A percentile compares a stretch with the other conserved stretches of the same genome.
These are phyloP conservation scores for Ctenopoma multispine DNA, from an alignment of 2,797 vertebrate species.

Conservation along the genomic window DNA sequence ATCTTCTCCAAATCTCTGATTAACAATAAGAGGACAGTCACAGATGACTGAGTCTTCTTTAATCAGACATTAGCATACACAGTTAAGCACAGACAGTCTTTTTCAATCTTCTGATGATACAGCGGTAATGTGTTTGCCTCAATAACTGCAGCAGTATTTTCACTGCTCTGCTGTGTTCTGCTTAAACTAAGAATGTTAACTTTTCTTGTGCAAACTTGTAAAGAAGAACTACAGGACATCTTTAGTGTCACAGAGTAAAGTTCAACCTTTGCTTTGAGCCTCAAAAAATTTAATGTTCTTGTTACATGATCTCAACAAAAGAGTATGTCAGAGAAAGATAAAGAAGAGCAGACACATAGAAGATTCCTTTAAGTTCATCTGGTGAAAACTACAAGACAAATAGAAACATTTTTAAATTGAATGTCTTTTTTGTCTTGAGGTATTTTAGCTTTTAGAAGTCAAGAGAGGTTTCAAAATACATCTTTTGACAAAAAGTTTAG, in stretches of 20 bases:
- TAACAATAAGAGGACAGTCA: constrained; percentile 21
- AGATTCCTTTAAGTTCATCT: constrained; percentile 5
- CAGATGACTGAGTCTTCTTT: constrained; percentile 16
- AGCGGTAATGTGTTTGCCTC: constrained; percentile 14
- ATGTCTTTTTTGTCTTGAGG: background rate
- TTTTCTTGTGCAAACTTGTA: constrained; percentile 8
- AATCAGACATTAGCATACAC: constrained; percentile 18
- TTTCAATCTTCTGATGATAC: constrained; percentile 29
- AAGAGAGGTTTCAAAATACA: background rate
- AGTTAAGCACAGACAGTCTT: background rate
- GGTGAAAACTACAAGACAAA: background rate
- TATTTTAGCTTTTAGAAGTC: background rate
- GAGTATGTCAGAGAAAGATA: background rate
- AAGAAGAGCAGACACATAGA: background rate
- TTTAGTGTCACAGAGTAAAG: constrained; percentile 19
- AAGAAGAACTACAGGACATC: constrained; percentile 27
- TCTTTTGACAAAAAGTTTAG: background rate
- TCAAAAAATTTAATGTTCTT: constrained; percentile 1
- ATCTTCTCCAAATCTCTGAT: constrained; percentile 16
- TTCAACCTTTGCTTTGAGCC: constrained; percentile 29
- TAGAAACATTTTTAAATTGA: background rate
- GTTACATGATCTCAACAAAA: too few species aligned
- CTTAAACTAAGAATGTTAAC: constrained; percentile 14
- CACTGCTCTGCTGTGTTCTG: constrained; percentile 9
- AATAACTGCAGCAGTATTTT: constrained; percentile 15